Evolutionary conservation across 2,888 invertebrate genomes (phyloP), one percentile per base, ranked within the genome.

Genomic region (Cyaniris semiargus): DNA sequence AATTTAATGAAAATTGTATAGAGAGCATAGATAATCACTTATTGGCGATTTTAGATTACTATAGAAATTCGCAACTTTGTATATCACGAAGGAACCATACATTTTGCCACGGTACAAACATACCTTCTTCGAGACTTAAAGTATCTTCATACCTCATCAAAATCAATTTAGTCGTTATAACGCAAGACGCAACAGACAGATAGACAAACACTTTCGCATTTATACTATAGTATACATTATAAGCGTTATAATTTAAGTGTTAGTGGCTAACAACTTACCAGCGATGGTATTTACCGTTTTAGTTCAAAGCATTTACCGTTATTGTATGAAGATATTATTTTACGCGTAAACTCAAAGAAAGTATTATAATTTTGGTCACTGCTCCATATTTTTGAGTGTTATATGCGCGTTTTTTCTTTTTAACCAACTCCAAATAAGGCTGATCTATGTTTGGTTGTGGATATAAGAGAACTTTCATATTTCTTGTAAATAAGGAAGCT

Each of bases 241-340:
- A 15, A 1, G 13, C 23, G 60, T 5, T 13, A 60, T 60, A 60
- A 66, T 31, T 15, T 4, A 60, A 60, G 60, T 66, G 27, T 66
- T 18, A 18, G 13, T 21, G 27, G 15, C 66, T 27, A 15, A 66
- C 66, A 21, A 66, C 15, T 18, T 6, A 66, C 66, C 13, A 31
- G 27, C 66, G 66, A 27, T 66, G 18, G 27, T 66, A 66, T 66
- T 66, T 66, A 66, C 66, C 66, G 66, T 66, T 66, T 66, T 66
- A 27, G 66, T 66, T 66, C 66, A 66, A 27, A 66, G 15, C 27
- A 1, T 27, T 5, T 66, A 66, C 66, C 66, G 66, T 66, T 66
- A 66, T 27, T 18, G 27, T 66, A 66, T 66, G 27, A 66, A 66
- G 15, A 15, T 66, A 31, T 66, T 66, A 27, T 66, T 66, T 66